A percentile compares a stretch with the other conserved stretches of the same genome.
Conservation (phyloP, 1,140 invertebrate species). For the Ceratina calcarata region DNA sequence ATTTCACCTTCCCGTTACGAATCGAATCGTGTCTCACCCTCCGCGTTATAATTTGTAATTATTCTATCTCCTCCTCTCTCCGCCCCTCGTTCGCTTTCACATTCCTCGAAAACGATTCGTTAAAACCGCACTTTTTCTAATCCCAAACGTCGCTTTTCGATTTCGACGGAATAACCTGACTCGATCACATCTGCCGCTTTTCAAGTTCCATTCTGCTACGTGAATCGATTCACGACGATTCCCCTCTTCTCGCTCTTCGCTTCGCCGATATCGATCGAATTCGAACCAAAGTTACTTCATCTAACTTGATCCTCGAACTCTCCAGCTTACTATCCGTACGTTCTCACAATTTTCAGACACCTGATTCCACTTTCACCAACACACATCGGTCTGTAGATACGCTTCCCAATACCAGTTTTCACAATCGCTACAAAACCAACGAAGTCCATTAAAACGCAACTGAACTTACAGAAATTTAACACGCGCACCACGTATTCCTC, state of each 20-base stretch:
- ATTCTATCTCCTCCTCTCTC: not conserved
- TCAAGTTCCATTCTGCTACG: not conserved
- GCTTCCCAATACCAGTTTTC: no score
- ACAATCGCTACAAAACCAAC: not conserved
- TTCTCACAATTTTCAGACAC: not conserved
- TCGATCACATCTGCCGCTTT: not conserved
- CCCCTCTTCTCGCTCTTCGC: not conserved
- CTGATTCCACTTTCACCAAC: not conserved
- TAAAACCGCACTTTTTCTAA: not conserved
- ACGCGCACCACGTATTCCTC: no score
- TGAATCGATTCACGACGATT: not conserved
- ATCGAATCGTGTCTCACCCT: not conserved
- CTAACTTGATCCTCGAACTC: not conserved
- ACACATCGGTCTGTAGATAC: not conserved
- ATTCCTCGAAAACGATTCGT: not conserved
- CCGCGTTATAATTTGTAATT: not conserved
- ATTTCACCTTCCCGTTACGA: not conserved
- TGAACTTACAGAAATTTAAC: no score
- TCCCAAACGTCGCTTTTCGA: not conserved
- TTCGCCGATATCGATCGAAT: slow-evolving; percentile 1
- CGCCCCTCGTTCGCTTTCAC: not conserved
- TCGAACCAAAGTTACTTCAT: not conserved
- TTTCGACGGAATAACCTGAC: not conserved
- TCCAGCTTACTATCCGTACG: not conserved
- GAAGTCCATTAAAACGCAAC: no score